Evolutionary conservation across 2,888 invertebrate species (phyloP).

Genomic region (Agrochola lota): DNA sequence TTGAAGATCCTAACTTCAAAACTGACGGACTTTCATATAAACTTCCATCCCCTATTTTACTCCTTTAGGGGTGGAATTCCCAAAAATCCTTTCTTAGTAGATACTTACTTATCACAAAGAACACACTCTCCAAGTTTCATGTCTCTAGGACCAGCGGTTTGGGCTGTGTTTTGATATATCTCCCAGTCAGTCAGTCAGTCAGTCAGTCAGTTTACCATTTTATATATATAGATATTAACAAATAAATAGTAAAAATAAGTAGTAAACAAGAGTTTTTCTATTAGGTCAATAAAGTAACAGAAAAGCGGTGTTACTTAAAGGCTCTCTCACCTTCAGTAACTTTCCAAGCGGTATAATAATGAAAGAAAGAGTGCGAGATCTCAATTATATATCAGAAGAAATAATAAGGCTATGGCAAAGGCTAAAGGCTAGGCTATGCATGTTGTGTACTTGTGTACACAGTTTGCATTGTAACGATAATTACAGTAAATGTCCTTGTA

Average conservation of each 20-base stretch:
- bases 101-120: too few relatives aligned
- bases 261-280: not conserved
- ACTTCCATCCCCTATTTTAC: too few relatives aligned
- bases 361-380: not conserved
- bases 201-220: too few relatives aligned
- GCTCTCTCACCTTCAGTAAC: not conserved
- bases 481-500: constrained; percentile 43
- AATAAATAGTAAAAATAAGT: not conserved
- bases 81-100: too few relatives aligned
- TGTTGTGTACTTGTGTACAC: not conserved
- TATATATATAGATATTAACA: too few relatives aligned
- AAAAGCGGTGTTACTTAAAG: not conserved
- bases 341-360: not conserved
- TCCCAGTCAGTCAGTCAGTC: too few relatives aligned
- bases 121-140: too few relatives aligned
- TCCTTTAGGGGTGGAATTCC: too few relatives aligned
- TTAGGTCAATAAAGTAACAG: not conserved
- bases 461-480: constrained; percentile 20
- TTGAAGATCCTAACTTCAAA: too few relatives aligned
- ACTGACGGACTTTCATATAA: too few relatives aligned
- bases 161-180: too few relatives aligned
- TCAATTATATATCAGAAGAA: constrained; percentile 3
- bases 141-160: too few relatives aligned
- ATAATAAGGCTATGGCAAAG: constrained; percentile 2
- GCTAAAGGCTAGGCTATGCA: not conserved